Evolutionary conservation across 1,140 invertebrate genomes (phyloP).

Genomic region (Papilio aristodemus): DNA sequence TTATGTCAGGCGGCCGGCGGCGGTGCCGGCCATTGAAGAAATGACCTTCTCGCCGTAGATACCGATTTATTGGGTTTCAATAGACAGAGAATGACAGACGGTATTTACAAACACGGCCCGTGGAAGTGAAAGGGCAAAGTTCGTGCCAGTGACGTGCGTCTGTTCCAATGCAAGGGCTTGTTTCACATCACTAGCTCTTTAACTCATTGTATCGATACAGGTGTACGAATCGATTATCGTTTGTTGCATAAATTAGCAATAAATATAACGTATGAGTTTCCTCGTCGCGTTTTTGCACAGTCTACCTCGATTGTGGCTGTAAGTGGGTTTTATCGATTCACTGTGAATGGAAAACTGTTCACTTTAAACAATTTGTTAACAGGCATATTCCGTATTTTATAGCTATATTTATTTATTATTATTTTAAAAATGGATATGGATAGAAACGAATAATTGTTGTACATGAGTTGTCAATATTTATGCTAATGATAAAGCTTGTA

Average conservation of each 20-base stretch:
- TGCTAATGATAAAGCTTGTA: background rate
- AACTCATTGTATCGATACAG: slow-evolving; percentile 36
- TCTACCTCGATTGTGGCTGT: slow-evolving; percentile 3
- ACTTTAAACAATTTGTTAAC: background rate
- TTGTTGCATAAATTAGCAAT: slow-evolving; percentile 59
- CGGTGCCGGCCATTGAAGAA: slow-evolving; percentile 24
- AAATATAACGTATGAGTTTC: slow-evolving; percentile 45
- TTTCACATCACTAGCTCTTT: background rate
- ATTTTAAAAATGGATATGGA: no score
- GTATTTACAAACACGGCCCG: slow-evolving; percentile 26
- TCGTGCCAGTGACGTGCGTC: background rate
- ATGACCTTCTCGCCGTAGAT: slow-evolving; percentile 27
- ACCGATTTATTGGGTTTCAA: slow-evolving; percentile 29
- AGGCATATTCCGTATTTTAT: background rate
- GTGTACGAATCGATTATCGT: slow-evolving; percentile 52
- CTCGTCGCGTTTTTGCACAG: slow-evolving; percentile 19
- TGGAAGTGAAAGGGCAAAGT: slow-evolving; percentile 22
- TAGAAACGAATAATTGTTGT: background rate
- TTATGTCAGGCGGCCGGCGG: slow-evolving; percentile 20
- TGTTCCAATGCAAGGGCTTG: slow-evolving; percentile 4
- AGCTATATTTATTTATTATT: background rate
- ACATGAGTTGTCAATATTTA: background rate
- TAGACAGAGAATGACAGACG: slow-evolving; percentile 29
- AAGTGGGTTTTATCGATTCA: background rate
- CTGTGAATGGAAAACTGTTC: slow-evolving; percentile 9